phyloP scores from a whole-genome alignment of 2,797 vertebrate species.

The Tiaroga cobitis region DNA sequence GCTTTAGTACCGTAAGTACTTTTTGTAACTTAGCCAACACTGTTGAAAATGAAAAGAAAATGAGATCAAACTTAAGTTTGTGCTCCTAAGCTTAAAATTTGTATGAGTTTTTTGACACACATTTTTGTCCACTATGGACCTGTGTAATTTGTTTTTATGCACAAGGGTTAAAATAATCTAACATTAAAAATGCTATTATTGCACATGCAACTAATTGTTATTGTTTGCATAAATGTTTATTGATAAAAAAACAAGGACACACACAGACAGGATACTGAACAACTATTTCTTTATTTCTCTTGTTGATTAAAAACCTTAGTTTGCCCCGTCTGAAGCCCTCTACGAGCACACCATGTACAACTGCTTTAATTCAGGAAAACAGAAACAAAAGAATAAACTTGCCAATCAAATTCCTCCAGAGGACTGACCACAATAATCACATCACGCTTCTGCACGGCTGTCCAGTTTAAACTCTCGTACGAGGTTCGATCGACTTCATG shows the following conservation, averaged over 20 bases:
- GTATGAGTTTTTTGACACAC: too few relatives aligned
- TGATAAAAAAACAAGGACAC: neutral
- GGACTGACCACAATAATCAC: slow-evolving; percentile 64
- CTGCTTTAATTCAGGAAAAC: slow-evolving; percentile 70
- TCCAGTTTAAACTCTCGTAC: slow-evolving; percentile 73
- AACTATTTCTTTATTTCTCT: slow-evolving; percentile 81
- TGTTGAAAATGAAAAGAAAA: too few relatives aligned
- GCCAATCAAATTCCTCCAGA: slow-evolving; percentile 73
- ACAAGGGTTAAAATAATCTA: too few relatives aligned
- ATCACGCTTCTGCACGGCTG: slow-evolving; percentile 59
- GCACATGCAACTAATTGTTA: neutral
- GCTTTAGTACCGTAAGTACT: too few relatives aligned
- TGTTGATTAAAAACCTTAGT: slow-evolving; percentile 81
- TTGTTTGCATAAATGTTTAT: neutral
- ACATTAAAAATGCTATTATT: too few relatives aligned
- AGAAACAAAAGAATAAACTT: slow-evolving; percentile 59
- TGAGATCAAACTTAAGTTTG: too few relatives aligned
- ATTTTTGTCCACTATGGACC: too few relatives aligned
- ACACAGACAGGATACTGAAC: slow-evolving; percentile 67
- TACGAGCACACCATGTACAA: slow-evolving; percentile 69
- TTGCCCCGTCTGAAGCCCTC: slow-evolving; percentile 64
- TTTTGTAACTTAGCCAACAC: too few relatives aligned
- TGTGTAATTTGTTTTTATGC: too few relatives aligned
- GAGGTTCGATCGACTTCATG: slow-evolving; percentile 26
- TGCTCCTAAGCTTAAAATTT: too few relatives aligned